Base-by-base conservation (phyloP, 2,797 vertebrate genomes). In the Esox masquinongy region DNA sequence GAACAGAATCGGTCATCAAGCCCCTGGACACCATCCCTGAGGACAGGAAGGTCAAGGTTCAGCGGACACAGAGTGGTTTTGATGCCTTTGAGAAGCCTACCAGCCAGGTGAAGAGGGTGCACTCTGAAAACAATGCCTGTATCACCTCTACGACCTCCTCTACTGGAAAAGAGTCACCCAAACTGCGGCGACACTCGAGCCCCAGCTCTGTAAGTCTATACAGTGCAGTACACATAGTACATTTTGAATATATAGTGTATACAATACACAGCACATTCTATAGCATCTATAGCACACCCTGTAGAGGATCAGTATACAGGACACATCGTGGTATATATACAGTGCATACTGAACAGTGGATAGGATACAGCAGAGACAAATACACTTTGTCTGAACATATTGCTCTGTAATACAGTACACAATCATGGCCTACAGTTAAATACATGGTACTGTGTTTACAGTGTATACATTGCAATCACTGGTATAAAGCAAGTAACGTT, bases 111-210 rank as follows among this genome's bases (percentile, higher is more conserved):
- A 98, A 99, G 93, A 95, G 97, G 74, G 97, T 99, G 68, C 96
- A 98, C 91, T 99, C 97, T 0, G 97, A 98, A 93, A 99, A 99
- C 92, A 99, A 99, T 89, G 96, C 97, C 84, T 98, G 96, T 93
- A 98, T 99, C 93, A 96, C 92, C 67, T 95, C 96, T 89, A 97
- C 97, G 90, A 93, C 92, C 85, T 93, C 96, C 6, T 94, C 95
- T 26, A 69, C 92, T 5, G 94, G 93, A 91, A 96, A 93, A 94
- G 97, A 92, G 95, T 97, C 74, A 70, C 97, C 83, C 66, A 99
- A 97, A 92, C 94, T 98, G 68, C 94, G 96, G 19, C 85, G 96
- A 0, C 96, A 97, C 90, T 97, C 96, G 89, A 99, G 97, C 79
- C 97, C 97, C 34, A 98, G 96, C 84, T 99, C 97, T 80, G 97